Base-by-base conservation (phyloP, 1,140 invertebrate genomes). In the Drosophila leontia region DNA sequence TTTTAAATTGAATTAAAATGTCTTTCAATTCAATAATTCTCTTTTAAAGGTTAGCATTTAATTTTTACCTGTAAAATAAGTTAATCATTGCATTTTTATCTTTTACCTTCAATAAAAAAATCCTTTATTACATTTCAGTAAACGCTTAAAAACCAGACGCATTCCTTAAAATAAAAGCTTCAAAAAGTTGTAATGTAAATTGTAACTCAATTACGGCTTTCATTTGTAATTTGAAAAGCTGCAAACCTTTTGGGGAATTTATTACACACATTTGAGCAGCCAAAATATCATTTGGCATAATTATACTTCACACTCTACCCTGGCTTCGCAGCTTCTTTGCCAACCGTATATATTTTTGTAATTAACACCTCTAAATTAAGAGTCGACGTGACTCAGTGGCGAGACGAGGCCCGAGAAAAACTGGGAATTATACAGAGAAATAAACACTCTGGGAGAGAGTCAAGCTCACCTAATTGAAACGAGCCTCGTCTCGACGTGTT, bases 311-410 rank as follows among this genome's bases (percentile, higher is more conserved):
- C 34, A 51, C 39, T 35, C 48, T 48, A 1, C 19, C 26, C 56
- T 63, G 23, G 37, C 15, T 19, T 61, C n/a, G 47, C 53, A 48
- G 34, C 29, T 34, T 34, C n/a, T 11, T 32, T 32, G 58, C 47
- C 26, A 62, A 2, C 23, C 23, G 23, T 68, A 63, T 78, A 35
- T 63, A 44, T 45, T 57, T 77, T 45, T 41, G 62, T 67, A 72
- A 82, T 82, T 82, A 82, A 69, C 80, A 82, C 80, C 80, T 82
- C 59, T 15, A 61, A 48, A 34, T 67, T 57, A 42, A 29, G 50
- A 72, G 58, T 26, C 57, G 41, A 71, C 65, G 64, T 78, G 76
- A 71, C 47, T 78, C 57, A 56, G 61, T 37, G 12, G 23, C 19
- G 29, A 26, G 39, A 23, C 8, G 44, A 39, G 60, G 15, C 13